These are phyloP conservation scores for Scaptomyza caliginosa DNA, from an alignment of 2,888 invertebrate species.

Conservation along the genomic window DNA sequence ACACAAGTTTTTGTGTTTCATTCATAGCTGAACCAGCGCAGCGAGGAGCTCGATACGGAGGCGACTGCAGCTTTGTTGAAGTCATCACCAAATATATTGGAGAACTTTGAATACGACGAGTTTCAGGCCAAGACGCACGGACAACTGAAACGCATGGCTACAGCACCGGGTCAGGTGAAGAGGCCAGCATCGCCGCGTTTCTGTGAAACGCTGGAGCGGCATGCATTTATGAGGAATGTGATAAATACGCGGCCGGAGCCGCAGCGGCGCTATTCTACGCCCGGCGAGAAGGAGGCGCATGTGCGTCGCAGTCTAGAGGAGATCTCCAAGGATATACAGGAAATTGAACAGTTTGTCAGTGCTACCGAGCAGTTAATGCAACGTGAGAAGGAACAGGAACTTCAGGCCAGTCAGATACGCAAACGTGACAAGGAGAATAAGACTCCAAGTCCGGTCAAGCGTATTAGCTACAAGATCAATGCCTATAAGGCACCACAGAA, in stretches of 20 bases:
- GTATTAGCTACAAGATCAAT: conserved; percentile 82
- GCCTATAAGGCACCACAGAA: conserved; percentile 78
- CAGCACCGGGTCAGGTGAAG: conserved; percentile 31
- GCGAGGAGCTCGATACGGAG: conserved; percentile 60
- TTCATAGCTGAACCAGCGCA: conserved; percentile 55
- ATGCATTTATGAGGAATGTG: conserved; percentile 83
- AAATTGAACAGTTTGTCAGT: conserved; percentile 83
- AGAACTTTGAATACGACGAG: conserved; percentile 83
- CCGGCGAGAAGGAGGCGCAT: conserved; percentile 81
- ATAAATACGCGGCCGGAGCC: conserved; percentile 76
- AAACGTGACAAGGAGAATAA: conserved; percentile 82
- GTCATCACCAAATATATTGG: conserved; percentile 83
- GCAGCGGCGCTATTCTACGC: conserved; percentile 78
- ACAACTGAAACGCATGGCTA: conserved; percentile 71
- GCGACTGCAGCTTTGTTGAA: conserved; percentile 79
- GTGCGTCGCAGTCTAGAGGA: conserved; percentile 83
- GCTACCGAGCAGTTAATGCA: conserved; percentile 82
- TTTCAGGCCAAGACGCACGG: conserved; percentile 48
- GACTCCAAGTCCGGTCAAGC: conserved; percentile 74
- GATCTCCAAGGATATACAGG: conserved; percentile 83
- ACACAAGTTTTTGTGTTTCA: conserved; percentile 24
- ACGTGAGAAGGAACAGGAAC: conserved; percentile 80
- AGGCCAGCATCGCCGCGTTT: conserved; percentile 76
- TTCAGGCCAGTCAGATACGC: conserved; percentile 48
- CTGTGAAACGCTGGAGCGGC: conserved; percentile 82